Percentiles rank a stretch among this genome's conserved stretches.
Conservation (phyloP, 2,113 vertebrate species). For the Kryptolebias marmoratus region DNA sequence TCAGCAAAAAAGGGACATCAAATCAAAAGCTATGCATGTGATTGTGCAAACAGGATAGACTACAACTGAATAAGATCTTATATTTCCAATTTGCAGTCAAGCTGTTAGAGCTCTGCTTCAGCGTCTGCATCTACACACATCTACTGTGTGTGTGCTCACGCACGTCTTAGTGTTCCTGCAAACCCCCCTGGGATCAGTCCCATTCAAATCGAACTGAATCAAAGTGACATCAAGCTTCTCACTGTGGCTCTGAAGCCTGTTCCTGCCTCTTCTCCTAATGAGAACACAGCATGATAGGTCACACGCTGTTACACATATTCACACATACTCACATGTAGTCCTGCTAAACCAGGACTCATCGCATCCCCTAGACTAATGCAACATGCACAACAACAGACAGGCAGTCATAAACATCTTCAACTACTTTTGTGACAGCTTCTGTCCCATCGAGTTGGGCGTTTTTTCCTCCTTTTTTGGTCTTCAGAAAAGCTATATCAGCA, state of each 20-base stretch:
- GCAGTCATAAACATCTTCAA: conserved; percentile 4
- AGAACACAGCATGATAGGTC: conserved; percentile 45
- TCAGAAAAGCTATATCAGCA: conserved; percentile 4
- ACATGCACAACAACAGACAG: conserved; percentile 4
- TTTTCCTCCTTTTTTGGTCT: conserved; percentile 26
- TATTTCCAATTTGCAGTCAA: conserved; percentile 15
- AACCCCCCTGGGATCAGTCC: conserved; percentile 50
- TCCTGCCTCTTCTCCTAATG: conserved; percentile 40
- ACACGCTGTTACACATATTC: conserved; percentile 22
- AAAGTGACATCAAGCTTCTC: conserved; percentile 56
- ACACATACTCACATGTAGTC: conserved; percentile 14
- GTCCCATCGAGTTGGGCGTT: conserved; percentile 20
- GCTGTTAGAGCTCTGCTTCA: neutral
- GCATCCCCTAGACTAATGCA: neutral
- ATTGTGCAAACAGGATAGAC: neutral
- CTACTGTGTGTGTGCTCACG: conserved; percentile 3
- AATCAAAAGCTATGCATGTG: neutral
- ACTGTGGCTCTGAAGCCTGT: conserved; percentile 46
- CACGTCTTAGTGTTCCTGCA: conserved; percentile 20
- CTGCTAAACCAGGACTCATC: conserved; percentile 1
- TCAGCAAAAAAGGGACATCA: too few species aligned
- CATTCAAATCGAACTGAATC: conserved; percentile 58
- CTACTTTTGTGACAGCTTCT: conserved; percentile 29
- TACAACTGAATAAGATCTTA: neutral
- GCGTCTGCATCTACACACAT: neutral